phyloP scores from a whole-genome alignment of 2,113 vertebrate genomes.

The Heteronetta atricapilla region DNA sequence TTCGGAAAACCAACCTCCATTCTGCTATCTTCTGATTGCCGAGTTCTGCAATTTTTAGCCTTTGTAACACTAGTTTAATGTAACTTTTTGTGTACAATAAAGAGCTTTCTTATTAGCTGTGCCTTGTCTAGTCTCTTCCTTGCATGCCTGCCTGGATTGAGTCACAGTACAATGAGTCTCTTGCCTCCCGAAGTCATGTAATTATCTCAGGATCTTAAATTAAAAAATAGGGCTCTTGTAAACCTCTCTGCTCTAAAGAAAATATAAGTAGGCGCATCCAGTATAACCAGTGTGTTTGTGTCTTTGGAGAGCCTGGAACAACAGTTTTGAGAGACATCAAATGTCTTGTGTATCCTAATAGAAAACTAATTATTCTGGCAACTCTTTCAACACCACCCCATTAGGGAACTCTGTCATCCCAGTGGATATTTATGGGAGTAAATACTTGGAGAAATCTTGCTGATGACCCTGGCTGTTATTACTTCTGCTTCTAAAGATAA shows the following conservation, averaged over 20 bases:
- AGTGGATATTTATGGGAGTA: neutral
- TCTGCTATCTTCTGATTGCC: neutral
- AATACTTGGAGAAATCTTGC: neutral
- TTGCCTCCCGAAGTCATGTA: neutral
- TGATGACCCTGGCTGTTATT: neutral
- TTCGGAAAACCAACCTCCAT: neutral
- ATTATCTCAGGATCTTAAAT: constrained; percentile 27
- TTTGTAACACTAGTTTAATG: neutral
- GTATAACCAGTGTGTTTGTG: neutral
- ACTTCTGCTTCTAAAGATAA: neutral
- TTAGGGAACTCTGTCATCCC: neutral
- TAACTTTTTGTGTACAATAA: neutral
- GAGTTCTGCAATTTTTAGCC: neutral
- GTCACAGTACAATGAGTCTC: constrained; percentile 30
- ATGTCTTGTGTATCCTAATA: neutral
- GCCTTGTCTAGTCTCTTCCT: neutral
- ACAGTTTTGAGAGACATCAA: neutral
- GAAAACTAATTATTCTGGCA: neutral
- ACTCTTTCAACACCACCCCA: neutral
- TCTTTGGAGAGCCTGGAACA: neutral
- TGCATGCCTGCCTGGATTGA: neutral
- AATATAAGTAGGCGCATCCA: neutral
- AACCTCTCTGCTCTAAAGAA: neutral
- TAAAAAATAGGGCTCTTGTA: neutral
- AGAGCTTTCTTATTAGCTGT: neutral